Percentiles rank a stretch among this genome's conserved stretches.
Conservation (phyloP, 2,888 invertebrate genomes). For the Anthophora plumipes region DNA sequence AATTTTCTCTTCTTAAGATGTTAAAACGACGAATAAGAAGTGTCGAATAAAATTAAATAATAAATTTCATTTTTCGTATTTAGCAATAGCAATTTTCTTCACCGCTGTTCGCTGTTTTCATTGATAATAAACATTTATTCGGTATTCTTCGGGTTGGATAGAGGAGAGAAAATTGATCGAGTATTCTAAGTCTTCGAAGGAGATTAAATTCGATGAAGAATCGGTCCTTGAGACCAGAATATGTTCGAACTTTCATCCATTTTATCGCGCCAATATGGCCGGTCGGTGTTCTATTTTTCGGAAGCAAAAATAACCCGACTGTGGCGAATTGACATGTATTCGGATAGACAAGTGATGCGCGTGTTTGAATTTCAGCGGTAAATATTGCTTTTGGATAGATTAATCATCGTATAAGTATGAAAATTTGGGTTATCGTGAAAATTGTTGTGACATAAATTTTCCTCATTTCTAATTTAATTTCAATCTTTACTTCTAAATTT, state of each 20-base stretch:
- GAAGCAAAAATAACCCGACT: conserved; percentile 10
- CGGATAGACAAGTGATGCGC: conserved; percentile 2
- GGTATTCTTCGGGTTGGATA: no score
- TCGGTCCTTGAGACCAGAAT: no score
- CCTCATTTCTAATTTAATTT: no score
- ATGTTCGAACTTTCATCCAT: neutral
- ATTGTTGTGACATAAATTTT: no score
- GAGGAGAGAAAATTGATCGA: neutral
- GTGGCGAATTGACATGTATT: neutral
- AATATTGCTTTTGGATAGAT: neutral
- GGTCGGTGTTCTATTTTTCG: conserved; percentile 8
- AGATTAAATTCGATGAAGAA: no score
- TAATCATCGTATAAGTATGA: no score
- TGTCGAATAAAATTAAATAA: neutral
- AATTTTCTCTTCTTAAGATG: neutral
- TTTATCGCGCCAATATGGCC: conserved; percentile 4
- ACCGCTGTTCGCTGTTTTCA: conserved; percentile 11
- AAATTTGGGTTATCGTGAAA: neutral
- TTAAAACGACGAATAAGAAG: neutral
- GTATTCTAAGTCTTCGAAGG: neutral
- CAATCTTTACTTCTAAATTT: no score
- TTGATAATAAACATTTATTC: conserved; percentile 19
- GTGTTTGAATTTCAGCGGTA: neutral
- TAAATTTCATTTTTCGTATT: no score
- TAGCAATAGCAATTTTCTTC: no score